Evolutionary conservation across 2,113 vertebrate genomes (phyloP), one percentile per base, ranked within the genome.

Genomic region (Bujurquina vittata): DNA sequence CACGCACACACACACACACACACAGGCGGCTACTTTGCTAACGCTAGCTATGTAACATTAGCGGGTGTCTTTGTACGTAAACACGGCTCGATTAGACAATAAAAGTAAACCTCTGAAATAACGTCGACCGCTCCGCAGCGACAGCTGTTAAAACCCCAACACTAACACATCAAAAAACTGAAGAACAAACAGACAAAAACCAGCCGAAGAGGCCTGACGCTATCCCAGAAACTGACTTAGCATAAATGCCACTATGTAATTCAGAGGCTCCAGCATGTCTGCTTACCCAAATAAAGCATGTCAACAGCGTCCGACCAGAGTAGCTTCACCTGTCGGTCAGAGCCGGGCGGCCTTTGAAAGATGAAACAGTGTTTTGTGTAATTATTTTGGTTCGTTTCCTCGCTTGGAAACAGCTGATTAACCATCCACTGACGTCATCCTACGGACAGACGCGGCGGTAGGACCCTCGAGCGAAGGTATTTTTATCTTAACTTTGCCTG

Each of bases 361-460:
- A 63, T 62, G 55, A 88, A 88, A 80, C 29, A 1, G n/a, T 69
- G 3, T 89, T 90, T 83, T 87, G 89, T 80, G 1, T 31, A 69
- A 3, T 88, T 91, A 84, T 85, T 92, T 81, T 87, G 69, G 46
- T 84, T 85, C 9, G 82, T 80, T 86, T 80, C 54, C 76, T 81
- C 81, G 74, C 57, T 84, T 75, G 57, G 23, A 91, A 94, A 90
- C 94, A 94, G 93, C 95, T 95, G 93, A 94, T 93, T 89, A 93
- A 81, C 88, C 62, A 1, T 81, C 17, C 60, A 12, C 1, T 15
- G 10, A 92, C 94, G 95, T 94, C 94, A 95, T 85, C 61, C 62
- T 26, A 33, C 22, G 77, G 74, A 63, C 88, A 14, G 62, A 10
- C 23, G 26, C 22, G n/a, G 2, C 31, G 22, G 37, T 62, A 92